These are phyloP conservation scores for Chrysolina haemoptera DNA, from an alignment of 2,888 invertebrate genomes.

Conservation along the genomic window DNA sequence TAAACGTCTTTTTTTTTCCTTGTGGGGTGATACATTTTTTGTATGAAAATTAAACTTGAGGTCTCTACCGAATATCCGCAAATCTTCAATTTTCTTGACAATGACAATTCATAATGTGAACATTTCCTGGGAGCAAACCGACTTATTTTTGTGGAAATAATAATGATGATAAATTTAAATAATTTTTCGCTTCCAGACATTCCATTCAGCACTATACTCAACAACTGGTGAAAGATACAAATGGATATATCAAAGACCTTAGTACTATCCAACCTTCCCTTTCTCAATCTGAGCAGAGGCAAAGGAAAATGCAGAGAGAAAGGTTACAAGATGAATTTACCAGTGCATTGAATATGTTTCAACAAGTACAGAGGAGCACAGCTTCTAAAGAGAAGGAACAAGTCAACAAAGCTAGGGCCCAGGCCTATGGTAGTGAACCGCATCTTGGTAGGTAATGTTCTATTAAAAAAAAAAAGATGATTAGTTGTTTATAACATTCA, in stretches of 20 bases:
- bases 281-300: slow-evolving; percentile 80
- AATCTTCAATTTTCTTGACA: too few relatives aligned
- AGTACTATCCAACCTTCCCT: slow-evolving; percentile 75
- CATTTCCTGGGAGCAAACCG: too few relatives aligned
- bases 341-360: slow-evolving; percentile 89
- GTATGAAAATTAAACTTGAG: too few relatives aligned
- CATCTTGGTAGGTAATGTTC: slow-evolving; percentile 70
- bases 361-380: slow-evolving; percentile 88
- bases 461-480: background rate
- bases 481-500: background rate
- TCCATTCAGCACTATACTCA: slow-evolving; percentile 97
- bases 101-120: too few relatives aligned
- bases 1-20: too few relatives aligned
- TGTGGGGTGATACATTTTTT: too few relatives aligned
- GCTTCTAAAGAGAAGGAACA: slow-evolving; percentile 94
- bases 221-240: slow-evolving; percentile 94
- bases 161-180: too few relatives aligned
- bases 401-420: slow-evolving; percentile 82
- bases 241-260: slow-evolving; percentile 87
- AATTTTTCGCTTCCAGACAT: slow-evolving; percentile 75
- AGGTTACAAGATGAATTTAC: slow-evolving; percentile 94
- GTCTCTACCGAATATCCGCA: too few relatives aligned
- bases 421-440: slow-evolving; percentile 73
- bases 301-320: slow-evolving; percentile 90
- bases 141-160: background rate